These are phyloP conservation scores for Syngnathus floridae DNA, from an alignment of 2,113 vertebrate species.

Conservation along the genomic window DNA sequence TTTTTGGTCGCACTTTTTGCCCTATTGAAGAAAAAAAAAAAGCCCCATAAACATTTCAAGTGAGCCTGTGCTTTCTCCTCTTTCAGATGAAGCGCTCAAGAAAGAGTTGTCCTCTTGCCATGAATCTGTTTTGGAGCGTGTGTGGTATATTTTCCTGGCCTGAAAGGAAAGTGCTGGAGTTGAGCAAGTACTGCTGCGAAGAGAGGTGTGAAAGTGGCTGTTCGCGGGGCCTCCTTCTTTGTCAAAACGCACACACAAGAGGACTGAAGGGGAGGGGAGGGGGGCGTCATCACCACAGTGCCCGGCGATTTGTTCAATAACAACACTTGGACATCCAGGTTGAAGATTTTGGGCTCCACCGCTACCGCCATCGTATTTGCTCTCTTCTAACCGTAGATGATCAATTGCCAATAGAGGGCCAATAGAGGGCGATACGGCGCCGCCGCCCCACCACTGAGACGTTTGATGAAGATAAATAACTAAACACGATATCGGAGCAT, in stretches of 20 bases:
- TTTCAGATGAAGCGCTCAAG: constrained; percentile 36
- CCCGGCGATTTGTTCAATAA: constrained; percentile 46
- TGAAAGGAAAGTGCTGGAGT: constrained; percentile 39
- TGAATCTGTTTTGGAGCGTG: constrained; percentile 11
- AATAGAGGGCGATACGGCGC: too few relatives aligned
- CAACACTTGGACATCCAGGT: constrained; percentile 24
- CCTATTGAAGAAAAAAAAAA: constrained; percentile 39
- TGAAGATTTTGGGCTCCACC: constrained; percentile 14
- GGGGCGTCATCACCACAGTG: constrained; percentile 35
- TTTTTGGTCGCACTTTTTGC: constrained; percentile 37
- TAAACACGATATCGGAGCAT: too few relatives aligned
- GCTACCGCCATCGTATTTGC: constrained; percentile 12
- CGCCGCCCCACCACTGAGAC: too few relatives aligned
- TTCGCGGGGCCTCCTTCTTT: constrained; percentile 52
- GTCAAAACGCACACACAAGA: constrained; percentile 48
- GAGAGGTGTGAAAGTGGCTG: constrained; percentile 51
- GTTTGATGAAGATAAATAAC: too few relatives aligned
- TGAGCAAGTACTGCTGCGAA: constrained; percentile 31
- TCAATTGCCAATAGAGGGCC: too few relatives aligned
- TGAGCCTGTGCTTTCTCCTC: constrained; percentile 43
- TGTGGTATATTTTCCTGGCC: constrained; percentile 24
- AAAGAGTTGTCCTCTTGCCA: constrained; percentile 22
- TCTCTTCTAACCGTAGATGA: constrained; percentile 6
- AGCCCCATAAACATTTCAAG: constrained; percentile 61
- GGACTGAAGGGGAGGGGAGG: constrained; percentile 34